A percentile compares a stretch with the other conserved stretches of the same genome.
Conservation (phyloP, 1,140 invertebrate genomes). For the Drosophila punjabiensis region DNA sequence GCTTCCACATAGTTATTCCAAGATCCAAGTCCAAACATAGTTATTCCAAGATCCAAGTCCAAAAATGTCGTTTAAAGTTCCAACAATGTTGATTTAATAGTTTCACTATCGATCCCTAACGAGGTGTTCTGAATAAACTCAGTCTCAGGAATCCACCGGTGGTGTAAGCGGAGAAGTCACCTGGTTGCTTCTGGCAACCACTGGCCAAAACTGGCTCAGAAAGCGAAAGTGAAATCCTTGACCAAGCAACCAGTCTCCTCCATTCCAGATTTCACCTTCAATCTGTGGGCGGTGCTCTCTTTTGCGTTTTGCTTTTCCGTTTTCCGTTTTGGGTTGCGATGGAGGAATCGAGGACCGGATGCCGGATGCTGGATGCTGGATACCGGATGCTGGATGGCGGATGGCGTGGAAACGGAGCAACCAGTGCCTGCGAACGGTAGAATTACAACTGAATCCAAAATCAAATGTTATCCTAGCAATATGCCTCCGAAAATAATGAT, state of each 20-base stretch:
- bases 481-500: constrained; percentile 85
- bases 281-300: constrained; percentile 19
- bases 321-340: constrained; percentile 12
- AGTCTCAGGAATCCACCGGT: neutral
- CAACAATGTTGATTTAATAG: neutral
- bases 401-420: constrained; percentile 80
- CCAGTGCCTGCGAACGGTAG: constrained; percentile 84
- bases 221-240: constrained; percentile 76
- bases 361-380: constrained; percentile 36
- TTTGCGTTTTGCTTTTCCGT: neutral
- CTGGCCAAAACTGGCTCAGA: constrained; percentile 41
- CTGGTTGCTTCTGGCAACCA: constrained; percentile 70
- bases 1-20: no score
- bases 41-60: no score
- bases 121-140: neutral
- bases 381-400: constrained; percentile 28
- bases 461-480: constrained; percentile 86
- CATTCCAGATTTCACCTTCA: constrained; percentile 7
- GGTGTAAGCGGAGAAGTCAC: constrained; percentile 55
- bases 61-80: neutral
- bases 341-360: constrained; percentile 7
- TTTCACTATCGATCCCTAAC: neutral
- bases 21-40: no score
- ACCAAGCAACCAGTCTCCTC: constrained; percentile 24
- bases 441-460: constrained; percentile 85